Evolutionary conservation across 2,888 invertebrate genomes (phyloP).

Genomic region (Apoda limacodes): DNA sequence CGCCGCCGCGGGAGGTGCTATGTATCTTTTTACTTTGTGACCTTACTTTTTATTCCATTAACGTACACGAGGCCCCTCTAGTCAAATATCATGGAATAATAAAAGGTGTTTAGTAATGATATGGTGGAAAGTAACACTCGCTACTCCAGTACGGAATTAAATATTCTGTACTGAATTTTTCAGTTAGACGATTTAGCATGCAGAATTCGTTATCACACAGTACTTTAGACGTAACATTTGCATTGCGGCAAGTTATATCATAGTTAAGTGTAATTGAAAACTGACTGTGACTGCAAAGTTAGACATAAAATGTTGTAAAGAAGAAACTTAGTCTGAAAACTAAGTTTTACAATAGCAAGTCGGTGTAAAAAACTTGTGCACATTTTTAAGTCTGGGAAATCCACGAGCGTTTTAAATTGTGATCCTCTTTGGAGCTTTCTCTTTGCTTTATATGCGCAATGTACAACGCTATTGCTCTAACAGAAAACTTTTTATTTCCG

Average conservation of each 20-base stretch:
- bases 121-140: constrained; percentile 53
- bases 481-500: constrained; percentile 70
- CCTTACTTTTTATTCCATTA: constrained; percentile 71
- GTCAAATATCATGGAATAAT: constrained; percentile 68
- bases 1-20: constrained; percentile 60
- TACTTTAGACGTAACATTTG: too few species aligned
- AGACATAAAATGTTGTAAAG: constrained; percentile 24
- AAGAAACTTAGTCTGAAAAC: constrained; percentile 22
- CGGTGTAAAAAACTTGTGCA: constrained; percentile 44
- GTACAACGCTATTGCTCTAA: constrained; percentile 63
- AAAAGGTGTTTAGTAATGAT: constrained; percentile 68
- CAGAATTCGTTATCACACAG: too few species aligned
- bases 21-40: constrained; percentile 69
- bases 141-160: constrained; percentile 55
- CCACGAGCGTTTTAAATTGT: constrained; percentile 46
- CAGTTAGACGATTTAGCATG: too few species aligned
- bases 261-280: constrained; percentile 12
- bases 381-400: constrained; percentile 42
- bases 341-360: constrained; percentile 35
- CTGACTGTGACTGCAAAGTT: constrained; percentile 26
- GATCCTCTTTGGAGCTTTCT: constrained; percentile 46
- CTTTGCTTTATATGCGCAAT: constrained; percentile 60
- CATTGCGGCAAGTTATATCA: too few species aligned
- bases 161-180: constrained; percentile 45
- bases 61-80: constrained; percentile 62